phyloP scores from a whole-genome alignment of 2,888 invertebrate genomes.

The Andrena flavipes region DNA sequence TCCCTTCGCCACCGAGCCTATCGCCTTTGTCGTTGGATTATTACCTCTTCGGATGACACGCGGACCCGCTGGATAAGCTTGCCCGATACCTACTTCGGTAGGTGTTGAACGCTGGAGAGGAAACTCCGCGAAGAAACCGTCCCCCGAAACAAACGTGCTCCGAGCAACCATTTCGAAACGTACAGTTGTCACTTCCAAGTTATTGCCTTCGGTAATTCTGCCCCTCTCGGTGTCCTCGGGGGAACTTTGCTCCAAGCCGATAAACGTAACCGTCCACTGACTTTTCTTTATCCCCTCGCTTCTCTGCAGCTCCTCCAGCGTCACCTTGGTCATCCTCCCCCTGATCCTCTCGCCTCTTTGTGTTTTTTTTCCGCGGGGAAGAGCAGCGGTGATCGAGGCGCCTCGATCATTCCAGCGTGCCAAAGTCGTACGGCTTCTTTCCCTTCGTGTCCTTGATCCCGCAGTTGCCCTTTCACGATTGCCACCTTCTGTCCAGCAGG shows the following conservation, averaged over 20 bases:
- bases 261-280: background rate
- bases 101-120: too few species aligned
- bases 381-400: constrained; percentile 11
- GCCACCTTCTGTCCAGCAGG: background rate
- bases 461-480: background rate
- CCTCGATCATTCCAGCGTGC: constrained; percentile 5
- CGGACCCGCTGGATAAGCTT: too few species aligned
- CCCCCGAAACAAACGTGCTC: too few species aligned
- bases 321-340: background rate
- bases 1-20: too few species aligned
- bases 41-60: too few species aligned
- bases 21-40: too few species aligned
- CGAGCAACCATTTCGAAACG: background rate
- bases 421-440: constrained; percentile 30
- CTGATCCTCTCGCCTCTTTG: background rate
- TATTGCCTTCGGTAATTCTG: constrained; percentile 10
- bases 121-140: too few species aligned
- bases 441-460: constrained; percentile 17
- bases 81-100: too few species aligned
- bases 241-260: constrained; percentile 4
- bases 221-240: background rate
- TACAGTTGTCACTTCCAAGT: background rate
- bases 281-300: background rate
- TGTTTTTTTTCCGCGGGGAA: constrained; percentile 31
- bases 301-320: background rate